Evolutionary conservation across 2,113 vertebrate species (phyloP).

Genomic region (Gallinago media): DNA sequence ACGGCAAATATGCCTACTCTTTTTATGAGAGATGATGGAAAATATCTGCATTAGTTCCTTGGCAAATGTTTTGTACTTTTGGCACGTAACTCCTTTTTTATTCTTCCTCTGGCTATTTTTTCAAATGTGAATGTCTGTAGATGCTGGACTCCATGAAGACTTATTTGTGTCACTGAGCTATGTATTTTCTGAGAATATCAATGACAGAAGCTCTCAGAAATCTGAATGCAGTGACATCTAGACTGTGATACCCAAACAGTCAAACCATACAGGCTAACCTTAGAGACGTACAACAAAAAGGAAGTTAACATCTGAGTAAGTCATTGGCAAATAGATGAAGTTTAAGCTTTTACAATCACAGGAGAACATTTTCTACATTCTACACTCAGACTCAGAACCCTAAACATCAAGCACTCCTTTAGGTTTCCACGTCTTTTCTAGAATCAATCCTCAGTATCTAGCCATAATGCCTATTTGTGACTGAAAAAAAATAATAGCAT

Average conservation of each 20-base stretch:
- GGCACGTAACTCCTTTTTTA: neutral
- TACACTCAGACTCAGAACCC: neutral
- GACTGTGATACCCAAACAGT: neutral
- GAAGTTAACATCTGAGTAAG: neutral
- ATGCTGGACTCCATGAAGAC: neutral
- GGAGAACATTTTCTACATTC: neutral
- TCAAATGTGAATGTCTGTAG: neutral
- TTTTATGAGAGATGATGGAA: neutral
- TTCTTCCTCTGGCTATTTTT: neutral
- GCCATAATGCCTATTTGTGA: neutral
- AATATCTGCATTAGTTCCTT: neutral
- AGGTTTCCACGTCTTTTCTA: neutral
- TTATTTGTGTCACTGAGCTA: neutral
- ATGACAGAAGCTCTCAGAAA: neutral
- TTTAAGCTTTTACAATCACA: neutral
- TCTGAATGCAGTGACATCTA: neutral
- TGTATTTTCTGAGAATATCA: neutral
- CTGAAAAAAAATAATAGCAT: neutral
- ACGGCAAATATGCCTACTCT: neutral
- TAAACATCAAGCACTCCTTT: neutral
- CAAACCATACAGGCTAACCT: neutral
- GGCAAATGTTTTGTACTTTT: neutral
- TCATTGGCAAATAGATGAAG: neutral
- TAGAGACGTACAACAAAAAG: neutral
- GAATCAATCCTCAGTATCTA: neutral